Base-by-base conservation (phyloP, 2,797 vertebrate genomes). In the Synanceia verrucosa region DNA sequence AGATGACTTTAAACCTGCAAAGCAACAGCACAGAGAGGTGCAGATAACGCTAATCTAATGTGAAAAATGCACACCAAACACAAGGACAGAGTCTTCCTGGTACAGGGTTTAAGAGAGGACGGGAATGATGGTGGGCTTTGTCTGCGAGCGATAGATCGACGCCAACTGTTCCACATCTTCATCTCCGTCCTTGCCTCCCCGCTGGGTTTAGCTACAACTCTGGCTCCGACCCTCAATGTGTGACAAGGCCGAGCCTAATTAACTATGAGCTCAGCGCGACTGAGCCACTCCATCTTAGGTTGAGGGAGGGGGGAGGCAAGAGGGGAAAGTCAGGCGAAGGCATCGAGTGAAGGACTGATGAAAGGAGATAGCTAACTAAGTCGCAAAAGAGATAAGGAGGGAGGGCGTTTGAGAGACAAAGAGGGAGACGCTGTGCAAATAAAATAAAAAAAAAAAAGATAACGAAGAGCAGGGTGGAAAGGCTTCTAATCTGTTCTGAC, bases 191-290 rank as follows among this genome's bases (percentile, higher is more conserved):
- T 81, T 56, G 77, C 81, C 76, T 86, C 82, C 90, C 88, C 79
- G 86, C 90, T 76, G 88, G 76, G 75, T 81, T 86, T 64, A 78
- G 78, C 83, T 76, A 73, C 73, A 86, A 75, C 76, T 86, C 85
- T 71, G 77, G 81, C 87, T 91, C 74, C 70, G 73, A 83, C 81
- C 67, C 76, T 76, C 76, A 67, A 81, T 65, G 82, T 88, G 89
- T 83, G 90, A 92, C 86, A 84, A 84, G 88, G 86, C 88, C 87
- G 79, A 83, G 89, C 79, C 89, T 91, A 92, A 91, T 91, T 92
- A 93, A 91, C 83, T 84, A 80, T 88, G 91, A 92, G 85, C 87
- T 86, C 81, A 74, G 83, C 79, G 82, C 47, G 74, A 90, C 81
- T 65, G 82, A 86, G 82, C 84, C 89, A 79, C 88, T 91, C 82